phyloP scores from a whole-genome alignment of 37 sponge, comb jelly and placozoan species.

The Aplysina aerophoba region DNA sequence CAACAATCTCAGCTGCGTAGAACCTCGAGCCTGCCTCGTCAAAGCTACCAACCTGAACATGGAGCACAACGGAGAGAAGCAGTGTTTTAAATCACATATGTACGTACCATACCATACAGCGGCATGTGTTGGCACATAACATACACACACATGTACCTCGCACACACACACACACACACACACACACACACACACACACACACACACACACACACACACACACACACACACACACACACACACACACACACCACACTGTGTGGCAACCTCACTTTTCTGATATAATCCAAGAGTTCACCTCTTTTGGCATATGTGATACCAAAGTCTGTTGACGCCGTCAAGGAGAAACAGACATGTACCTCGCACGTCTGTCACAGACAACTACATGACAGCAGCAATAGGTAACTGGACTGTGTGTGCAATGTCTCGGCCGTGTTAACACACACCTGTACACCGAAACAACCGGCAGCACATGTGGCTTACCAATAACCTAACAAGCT shows the following conservation, averaged over 20 bases:
- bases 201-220: background rate
- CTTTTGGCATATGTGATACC: constrained; percentile 87
- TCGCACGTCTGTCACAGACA: background rate
- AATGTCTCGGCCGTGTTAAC: too few species aligned
- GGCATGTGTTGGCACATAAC: background rate
- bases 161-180: background rate
- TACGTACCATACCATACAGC: background rate
- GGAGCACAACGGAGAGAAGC: background rate
- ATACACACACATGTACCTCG: background rate
- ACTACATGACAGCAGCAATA: too few species aligned
- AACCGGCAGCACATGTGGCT: too few species aligned
- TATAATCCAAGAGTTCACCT: constrained; percentile 89
- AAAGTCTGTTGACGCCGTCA: constrained; percentile 65
- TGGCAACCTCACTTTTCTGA: constrained; percentile 69
- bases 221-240: too few species aligned
- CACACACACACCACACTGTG: constrained; percentile 13
- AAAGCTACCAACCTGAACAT: constrained; percentile 82
- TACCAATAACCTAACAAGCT: too few species aligned
- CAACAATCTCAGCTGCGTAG: constrained; percentile 87
- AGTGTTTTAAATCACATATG: background rate
- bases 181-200: background rate
- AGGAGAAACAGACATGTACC: background rate
- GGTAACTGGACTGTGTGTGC: too few species aligned
- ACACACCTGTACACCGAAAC: too few species aligned
- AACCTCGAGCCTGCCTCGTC: constrained; percentile 88